These are phyloP conservation scores for Jacana jacana DNA, from an alignment of 2,113 vertebrate species.

Conservation along the genomic window DNA sequence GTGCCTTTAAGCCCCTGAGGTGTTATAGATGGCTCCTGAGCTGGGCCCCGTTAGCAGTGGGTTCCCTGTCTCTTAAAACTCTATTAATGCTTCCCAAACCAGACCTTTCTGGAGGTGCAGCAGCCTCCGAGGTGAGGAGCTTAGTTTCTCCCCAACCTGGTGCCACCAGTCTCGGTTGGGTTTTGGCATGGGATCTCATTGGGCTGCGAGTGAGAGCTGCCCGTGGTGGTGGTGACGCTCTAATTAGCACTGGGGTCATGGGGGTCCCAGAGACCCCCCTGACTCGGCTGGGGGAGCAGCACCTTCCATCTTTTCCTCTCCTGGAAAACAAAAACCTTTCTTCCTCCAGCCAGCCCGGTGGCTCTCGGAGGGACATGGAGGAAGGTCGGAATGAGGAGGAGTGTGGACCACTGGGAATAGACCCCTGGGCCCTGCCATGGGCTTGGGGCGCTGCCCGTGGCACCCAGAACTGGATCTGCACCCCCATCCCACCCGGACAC, in stretches of 20 bases:
- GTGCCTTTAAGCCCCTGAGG: neutral
- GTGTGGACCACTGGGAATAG: rapidly evolving
- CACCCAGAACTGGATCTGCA: neutral
- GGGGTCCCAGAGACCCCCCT: neutral
- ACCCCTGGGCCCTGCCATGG: neutral
- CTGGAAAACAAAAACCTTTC: neutral
- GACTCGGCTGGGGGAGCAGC: neutral
- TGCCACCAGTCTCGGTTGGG: neutral
- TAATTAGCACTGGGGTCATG: rapidly evolving
- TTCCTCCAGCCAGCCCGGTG: neutral
- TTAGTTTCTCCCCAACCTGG: neutral
- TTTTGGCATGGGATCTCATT: neutral
- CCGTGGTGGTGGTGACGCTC: neutral
- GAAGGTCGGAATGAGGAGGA: neutral
- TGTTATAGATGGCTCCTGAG: neutral
- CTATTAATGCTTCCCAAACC: neutral
- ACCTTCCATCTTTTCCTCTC: rapidly evolving
- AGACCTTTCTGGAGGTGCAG: neutral
- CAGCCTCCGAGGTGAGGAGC: neutral
- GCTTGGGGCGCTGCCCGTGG: neutral
- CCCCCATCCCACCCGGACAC: too few relatives aligned
- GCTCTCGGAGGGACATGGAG: neutral
- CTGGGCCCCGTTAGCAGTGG: neutral
- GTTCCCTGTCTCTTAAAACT: too few relatives aligned
- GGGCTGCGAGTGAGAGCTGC: rapidly evolving